phyloP scores from a whole-genome alignment of 2,888 invertebrate species.

The Phragmatobia fuliginosa region DNA sequence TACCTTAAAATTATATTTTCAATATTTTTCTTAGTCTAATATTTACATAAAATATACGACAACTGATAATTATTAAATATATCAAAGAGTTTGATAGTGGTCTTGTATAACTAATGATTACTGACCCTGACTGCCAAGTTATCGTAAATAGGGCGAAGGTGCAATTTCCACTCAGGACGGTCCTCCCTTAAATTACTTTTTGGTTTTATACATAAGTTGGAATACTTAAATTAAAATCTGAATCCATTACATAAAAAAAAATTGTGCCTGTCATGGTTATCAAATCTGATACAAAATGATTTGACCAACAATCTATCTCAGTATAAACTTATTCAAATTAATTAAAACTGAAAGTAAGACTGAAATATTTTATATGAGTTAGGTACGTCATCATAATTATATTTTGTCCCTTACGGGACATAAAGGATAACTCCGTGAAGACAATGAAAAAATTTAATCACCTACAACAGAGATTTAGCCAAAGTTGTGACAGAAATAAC shows the following conservation, averaged over 20 bases:
- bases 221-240: too few species aligned
- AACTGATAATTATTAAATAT: too few species aligned
- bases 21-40: too few species aligned
- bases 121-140: too few species aligned
- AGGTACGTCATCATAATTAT: not conserved
- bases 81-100: too few species aligned
- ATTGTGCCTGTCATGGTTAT: not conserved
- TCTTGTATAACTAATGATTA: too few species aligned
- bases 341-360: not conserved
- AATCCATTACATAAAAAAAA: not conserved
- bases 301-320: not conserved
- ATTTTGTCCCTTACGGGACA: not conserved
- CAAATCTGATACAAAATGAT: not conserved
- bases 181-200: not conserved
- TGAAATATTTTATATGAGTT: not conserved
- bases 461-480: slow-evolving; percentile 35
- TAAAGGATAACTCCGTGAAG: slow-evolving; percentile 13
- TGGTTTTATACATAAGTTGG: not conserved
- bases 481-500: slow-evolving; percentile 31
- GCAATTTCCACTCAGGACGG: too few species aligned
- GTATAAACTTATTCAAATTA: not conserved
- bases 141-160: too few species aligned
- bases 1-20: too few species aligned
- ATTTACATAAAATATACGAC: too few species aligned
- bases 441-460: slow-evolving; percentile 27